A percentile compares a stretch with the other conserved stretches of the same genome.
Evolutionary conservation across 2,888 invertebrate genomes (phyloP).

Genomic region (Ornithoptera priamus): DNA sequence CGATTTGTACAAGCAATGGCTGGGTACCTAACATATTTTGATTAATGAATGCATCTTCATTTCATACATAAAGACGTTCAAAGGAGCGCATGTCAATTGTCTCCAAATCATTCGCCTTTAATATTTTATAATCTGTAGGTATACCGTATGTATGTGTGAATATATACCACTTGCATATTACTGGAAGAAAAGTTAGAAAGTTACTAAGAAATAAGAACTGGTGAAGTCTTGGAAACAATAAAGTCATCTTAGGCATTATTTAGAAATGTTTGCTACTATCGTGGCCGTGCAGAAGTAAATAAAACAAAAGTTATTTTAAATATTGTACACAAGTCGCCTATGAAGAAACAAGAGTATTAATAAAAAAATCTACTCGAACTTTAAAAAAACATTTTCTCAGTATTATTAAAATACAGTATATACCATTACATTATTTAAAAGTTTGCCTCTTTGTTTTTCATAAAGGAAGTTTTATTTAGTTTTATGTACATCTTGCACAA

Average conservation of each 20-base stretch:
- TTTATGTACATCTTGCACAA: slow-evolving; percentile 15
- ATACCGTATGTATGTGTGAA: neutral
- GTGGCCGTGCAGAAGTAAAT: neutral
- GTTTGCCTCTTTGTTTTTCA: slow-evolving; percentile 1
- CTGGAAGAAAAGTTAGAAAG: too few species aligned
- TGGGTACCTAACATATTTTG: slow-evolving; percentile 73
- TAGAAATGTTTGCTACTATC: neutral
- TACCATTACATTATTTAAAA: neutral
- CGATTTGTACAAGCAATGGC: slow-evolving; percentile 52
- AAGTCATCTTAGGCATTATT: neutral
- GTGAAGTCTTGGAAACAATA: neutral
- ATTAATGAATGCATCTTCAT: slow-evolving; percentile 61
- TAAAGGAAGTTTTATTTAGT: slow-evolving; percentile 17
- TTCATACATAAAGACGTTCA: slow-evolving; percentile 25
- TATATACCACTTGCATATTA: neutral
- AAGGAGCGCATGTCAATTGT: slow-evolving; percentile 23
- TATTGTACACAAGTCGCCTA: neutral
- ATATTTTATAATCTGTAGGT: slow-evolving; percentile 4
- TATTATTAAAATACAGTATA: neutral
- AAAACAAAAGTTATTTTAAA: neutral
- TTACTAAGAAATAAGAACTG: neutral
- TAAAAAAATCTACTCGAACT: neutral
- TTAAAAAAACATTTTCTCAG: neutral
- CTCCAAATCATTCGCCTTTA: slow-evolving; percentile 22
- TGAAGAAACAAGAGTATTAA: neutral